Evolutionary conservation across 1,140 invertebrate genomes (phyloP), one percentile per base, ranked within the genome.

Genomic region (Drosophila triauraria): DNA sequence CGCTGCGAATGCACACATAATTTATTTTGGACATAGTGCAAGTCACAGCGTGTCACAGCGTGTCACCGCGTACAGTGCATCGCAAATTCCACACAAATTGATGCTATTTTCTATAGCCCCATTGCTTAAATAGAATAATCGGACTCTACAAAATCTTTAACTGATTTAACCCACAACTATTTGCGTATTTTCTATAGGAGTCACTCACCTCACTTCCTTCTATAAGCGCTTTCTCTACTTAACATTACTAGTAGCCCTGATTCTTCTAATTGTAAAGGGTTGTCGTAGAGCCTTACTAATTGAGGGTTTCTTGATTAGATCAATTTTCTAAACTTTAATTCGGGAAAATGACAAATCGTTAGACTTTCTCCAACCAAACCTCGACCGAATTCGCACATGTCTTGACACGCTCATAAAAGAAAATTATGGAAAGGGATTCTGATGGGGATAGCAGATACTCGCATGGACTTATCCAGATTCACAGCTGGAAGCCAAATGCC

Each of bases 1-100:
- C 47, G 48, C 8, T 9, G 53, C 35, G 53, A 58, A 35, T 59
- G 69, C 69, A 72, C 47, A 42, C 69, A 72, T 70, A 8, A 72
- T 72, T 70, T 71, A 68, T 70, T 70, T 67, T 20, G 25, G 48
- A 30, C 46, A 38, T 50, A 63, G 53, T 67, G 67, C 48, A 67
- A 71, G 68, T 71, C 68, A 67, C 35, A 64, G 56, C 3, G 30
- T 47, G 20, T 47, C 23, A 70, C 44, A 27, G n/a, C 12, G 17
- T 12, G 27, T 47, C 23, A 70, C 44, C 20, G n/a, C 8, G 17
- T 12, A 30, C 53, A 64, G 43, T 46, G 42, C 65, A 69, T 44
- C 43, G 35, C 20, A 44, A 44, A 63, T 63, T 40, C 32, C 27
- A 7, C 25, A 27, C 32, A 56, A 42, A 27, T 62, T 35, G 10